Evolutionary conservation across 2,113 vertebrate species (phyloP), one percentile per base, ranked within the genome.

Genomic region (Mastomys coucha): DNA sequence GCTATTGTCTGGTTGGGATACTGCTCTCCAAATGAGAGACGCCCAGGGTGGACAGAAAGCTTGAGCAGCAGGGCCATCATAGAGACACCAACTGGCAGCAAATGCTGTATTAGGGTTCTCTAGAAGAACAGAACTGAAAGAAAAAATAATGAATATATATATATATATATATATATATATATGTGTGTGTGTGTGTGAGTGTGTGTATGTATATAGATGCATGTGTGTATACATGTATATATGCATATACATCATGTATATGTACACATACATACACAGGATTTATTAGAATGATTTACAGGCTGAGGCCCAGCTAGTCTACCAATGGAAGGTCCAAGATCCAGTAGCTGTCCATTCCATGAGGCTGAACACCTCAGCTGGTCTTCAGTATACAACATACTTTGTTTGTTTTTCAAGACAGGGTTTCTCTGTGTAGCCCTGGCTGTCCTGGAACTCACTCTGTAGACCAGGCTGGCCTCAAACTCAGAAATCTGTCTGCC

Each of bases 11-110:
- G 49, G 19, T 51, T 17, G 14, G 58, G 56, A 67, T 20, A 49
- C 36, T 6, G 22, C 3, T 5, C 24, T 28, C 19, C 20, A 2
- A 11, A 19, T 4, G 9, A 7, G 5, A 19, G 9, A 11, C 58
- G 33, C 53, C 51, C 33, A n/a, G 78, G 33, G 11, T n/a, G 36
- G 20, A 26, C 12, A 58, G 53, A 39, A 58, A 82, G 20, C 36
- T 24, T 81, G 33, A 58, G 53, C 4, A 24, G 5, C 36, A 12
- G 20, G 20, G 53, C 11, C 19, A 31, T 51, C 45, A 78, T 16
- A 33, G 76, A 78, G 45, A 7, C 16, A 51, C 9, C 49, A 36
- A 36, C 4, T 53, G 16, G 77, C 51, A 80, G 33, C 77, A 56
- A 80, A 45, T 56, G 33, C 77, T 53, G 3, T 51, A 36, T 56